Percentiles rank a stretch among this genome's conserved stretches.
These are phyloP conservation scores for Sphaeridia pumilis DNA, from an alignment of 2,888 invertebrate species.

Conservation along the genomic window DNA sequence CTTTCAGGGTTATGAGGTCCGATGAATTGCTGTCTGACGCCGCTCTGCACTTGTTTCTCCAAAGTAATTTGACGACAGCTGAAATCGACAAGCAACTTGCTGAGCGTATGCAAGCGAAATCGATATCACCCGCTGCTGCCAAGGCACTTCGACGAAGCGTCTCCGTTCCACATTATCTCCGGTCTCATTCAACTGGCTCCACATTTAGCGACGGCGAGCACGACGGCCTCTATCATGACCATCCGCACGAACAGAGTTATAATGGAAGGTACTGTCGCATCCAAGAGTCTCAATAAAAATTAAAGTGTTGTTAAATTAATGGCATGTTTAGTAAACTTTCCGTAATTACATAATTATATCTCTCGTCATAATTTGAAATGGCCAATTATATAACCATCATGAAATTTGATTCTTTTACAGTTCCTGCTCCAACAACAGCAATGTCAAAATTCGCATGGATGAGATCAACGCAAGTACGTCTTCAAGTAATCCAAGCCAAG, in stretches of 20 bases:
- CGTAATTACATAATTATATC: not conserved
- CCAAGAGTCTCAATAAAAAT: not conserved
- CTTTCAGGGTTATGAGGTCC: conserved; percentile 28
- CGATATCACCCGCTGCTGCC: no score
- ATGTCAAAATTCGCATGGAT: conserved; percentile 9
- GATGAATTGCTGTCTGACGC: conserved; percentile 31
- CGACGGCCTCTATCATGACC: conserved; percentile 7
- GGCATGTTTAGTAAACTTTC: not conserved
- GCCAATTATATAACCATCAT: no score
- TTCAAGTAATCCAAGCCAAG: conserved; percentile 11
- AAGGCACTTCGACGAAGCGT: conserved; percentile 16
- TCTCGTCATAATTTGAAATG: no score
- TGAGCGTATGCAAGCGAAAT: conserved; percentile 20
- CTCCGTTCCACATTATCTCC: conserved; percentile 13
- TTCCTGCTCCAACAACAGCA: conserved; percentile 1
- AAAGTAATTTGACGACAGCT: conserved; percentile 25
- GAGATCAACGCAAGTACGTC: conserved; percentile 15
- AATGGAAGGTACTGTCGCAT: not conserved
- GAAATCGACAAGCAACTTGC: conserved; percentile 29
- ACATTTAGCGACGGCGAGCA: conserved; percentile 9
- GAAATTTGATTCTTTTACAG: not conserved
- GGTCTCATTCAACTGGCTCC: conserved; percentile 14
- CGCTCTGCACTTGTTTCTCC: conserved; percentile 32
- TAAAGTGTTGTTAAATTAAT: not conserved
- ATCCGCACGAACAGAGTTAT: conserved; percentile 6